Evolutionary conservation across 23 tunicate genomes (phyloP).

Genomic region (Aplidium turbinatum): DNA sequence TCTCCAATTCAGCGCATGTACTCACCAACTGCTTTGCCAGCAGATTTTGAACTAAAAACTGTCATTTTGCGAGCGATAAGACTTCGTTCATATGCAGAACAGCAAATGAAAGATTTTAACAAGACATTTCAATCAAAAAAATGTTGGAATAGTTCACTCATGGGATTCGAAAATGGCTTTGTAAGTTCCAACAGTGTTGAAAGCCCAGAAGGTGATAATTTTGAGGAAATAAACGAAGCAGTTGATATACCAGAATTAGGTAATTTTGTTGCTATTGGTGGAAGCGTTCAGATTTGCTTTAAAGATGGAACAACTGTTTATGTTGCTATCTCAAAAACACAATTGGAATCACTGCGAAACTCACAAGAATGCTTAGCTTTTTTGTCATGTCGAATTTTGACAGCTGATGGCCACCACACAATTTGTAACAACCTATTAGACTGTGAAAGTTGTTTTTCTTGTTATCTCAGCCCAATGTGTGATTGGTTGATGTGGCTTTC

Average conservation of each 20-base stretch:
- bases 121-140: too few relatives aligned
- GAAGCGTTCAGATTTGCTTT: constrained; percentile 56
- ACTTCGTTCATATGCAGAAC: constrained; percentile 24
- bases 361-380: constrained; percentile 6
- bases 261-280: constrained; percentile 46
- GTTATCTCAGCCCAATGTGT: constrained; percentile 46
- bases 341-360: not conserved
- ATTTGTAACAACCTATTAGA: constrained; percentile 10
- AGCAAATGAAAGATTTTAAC: not conserved
- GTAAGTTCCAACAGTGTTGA: not conserved
- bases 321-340: constrained; percentile 4
- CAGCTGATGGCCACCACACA: constrained; percentile 37
- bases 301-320: constrained; percentile 61
- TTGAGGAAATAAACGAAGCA: constrained; percentile 8
- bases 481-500: constrained; percentile 78
- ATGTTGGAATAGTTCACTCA: constrained; percentile 32
- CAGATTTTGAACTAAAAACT: constrained; percentile 42
- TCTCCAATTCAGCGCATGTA: constrained; percentile 25
- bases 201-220: not conserved
- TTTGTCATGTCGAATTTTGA: constrained; percentile 39
- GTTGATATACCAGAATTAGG: constrained; percentile 42
- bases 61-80: constrained; percentile 49
- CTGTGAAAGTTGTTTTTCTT: constrained; percentile 3
- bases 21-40: constrained; percentile 64
- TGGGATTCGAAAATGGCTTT: not conserved